Percentiles rank a stretch among this genome's conserved stretches.
phyloP scores from a whole-genome alignment of 2,888 invertebrate genomes.

The Glyphotaelius pellucidus region DNA sequence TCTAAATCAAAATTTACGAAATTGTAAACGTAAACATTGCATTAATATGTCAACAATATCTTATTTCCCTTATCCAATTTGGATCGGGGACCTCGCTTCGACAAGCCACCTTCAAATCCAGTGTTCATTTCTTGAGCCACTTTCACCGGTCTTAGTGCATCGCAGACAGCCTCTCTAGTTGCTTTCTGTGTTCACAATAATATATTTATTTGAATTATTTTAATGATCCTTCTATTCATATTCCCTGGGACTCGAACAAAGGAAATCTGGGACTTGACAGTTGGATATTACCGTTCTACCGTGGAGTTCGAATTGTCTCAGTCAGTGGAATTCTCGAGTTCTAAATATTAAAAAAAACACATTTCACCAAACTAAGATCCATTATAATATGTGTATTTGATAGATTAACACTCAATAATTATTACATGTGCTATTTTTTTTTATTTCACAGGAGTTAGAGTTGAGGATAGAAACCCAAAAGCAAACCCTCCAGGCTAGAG shows the following conservation, averaged over 20 bases:
- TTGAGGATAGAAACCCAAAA: slow-evolving; percentile 98
- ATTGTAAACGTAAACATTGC: no score
- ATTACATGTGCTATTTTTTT: neutral
- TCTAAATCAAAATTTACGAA: no score
- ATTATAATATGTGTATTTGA: neutral
- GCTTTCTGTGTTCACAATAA: no score
- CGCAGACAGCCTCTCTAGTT: no score
- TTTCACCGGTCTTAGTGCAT: no score
- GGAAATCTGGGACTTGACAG: neutral
- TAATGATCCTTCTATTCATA: neutral
- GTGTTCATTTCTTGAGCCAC: no score
- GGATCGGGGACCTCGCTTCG: no score
- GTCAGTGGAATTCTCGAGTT: neutral
- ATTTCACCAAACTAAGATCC: neutral
- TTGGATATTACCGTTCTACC: neutral
- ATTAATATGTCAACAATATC: no score
- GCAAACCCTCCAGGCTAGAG: slow-evolving; percentile 96
- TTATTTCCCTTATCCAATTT: no score
- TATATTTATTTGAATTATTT: neutral
- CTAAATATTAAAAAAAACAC: neutral
- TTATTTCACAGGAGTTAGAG: slow-evolving; percentile 89
- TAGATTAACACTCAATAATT: neutral
- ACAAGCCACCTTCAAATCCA: no score
- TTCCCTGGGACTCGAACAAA: neutral
- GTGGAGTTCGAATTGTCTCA: neutral